Percentiles rank a stretch among this genome's conserved stretches.
Evolutionary conservation across 2,888 invertebrate genomes (phyloP).

Genomic region (Chromoteleia sp.): DNA sequence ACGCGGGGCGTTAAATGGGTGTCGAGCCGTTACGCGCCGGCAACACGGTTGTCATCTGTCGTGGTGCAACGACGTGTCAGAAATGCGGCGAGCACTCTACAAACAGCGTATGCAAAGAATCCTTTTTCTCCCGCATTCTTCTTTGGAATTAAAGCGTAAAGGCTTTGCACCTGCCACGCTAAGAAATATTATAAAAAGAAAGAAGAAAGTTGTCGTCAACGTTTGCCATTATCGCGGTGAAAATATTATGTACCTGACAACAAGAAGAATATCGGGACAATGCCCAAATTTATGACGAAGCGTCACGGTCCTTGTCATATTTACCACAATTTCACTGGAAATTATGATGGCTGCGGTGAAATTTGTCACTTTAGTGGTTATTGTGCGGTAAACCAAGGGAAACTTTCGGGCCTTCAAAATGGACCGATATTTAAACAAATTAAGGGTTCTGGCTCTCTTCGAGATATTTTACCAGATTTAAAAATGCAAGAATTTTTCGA

Average conservation of each 20-base stretch:
- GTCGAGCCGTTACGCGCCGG: conserved; percentile 72
- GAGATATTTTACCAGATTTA: too few species aligned
- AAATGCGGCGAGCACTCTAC: too few species aligned
- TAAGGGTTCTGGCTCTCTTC: too few species aligned
- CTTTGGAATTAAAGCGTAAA: conserved; percentile 29
- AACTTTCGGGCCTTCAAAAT: conserved; percentile 9
- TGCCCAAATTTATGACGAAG: conserved; percentile 58
- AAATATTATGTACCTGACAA: conserved; percentile 29
- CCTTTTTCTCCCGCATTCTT: not conserved
- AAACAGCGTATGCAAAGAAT: too few species aligned
- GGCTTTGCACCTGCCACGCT: conserved; percentile 30
- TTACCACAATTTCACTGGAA: conserved; percentile 52
- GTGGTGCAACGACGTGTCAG: too few species aligned
- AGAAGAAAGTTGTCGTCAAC: conserved; percentile 53
- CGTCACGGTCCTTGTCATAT: conserved; percentile 20
- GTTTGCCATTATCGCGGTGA: conserved; percentile 31
- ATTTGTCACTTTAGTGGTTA: conserved; percentile 58
- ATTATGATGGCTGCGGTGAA: conserved; percentile 58
- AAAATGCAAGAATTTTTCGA: too few species aligned
- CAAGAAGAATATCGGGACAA: conserved; percentile 17
- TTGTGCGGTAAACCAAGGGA: conserved; percentile 31
- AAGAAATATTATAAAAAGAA: conserved; percentile 5
- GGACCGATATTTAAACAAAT: not conserved
- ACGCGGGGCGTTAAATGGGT: conserved; percentile 69
- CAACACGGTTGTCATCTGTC: not conserved